phyloP scores from a whole-genome alignment of 2,888 invertebrate species.

The Sepiola atlantica region DNA sequence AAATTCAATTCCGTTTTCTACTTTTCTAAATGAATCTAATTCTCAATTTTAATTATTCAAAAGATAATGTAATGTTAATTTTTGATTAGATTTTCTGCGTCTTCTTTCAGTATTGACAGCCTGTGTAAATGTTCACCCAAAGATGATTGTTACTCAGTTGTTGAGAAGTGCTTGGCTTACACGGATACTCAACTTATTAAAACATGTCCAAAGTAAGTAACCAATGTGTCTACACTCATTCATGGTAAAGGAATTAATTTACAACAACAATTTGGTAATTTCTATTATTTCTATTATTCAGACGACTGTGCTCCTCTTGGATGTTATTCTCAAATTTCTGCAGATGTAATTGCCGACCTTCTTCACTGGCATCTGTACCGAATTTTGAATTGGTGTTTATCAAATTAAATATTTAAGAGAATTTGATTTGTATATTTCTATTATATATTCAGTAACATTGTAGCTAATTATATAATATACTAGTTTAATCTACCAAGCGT shows the following conservation, averaged over 20 bases:
- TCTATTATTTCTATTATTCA: too few relatives aligned
- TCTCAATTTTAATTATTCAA: not conserved
- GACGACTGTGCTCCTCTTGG: too few relatives aligned
- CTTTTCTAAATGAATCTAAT: not conserved
- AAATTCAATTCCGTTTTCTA: too few relatives aligned
- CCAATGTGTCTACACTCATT: not conserved
- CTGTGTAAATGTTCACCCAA: not conserved
- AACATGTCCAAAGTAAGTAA: constrained; percentile 34
- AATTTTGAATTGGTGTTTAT: not conserved
- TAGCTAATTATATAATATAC: too few relatives aligned
- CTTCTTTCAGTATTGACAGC: not conserved
- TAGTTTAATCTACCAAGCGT: too few relatives aligned
- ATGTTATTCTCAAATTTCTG: not conserved
- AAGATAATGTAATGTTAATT: not conserved
- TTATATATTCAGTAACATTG: too few relatives aligned
- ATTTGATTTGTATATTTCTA: too few relatives aligned
- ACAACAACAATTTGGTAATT: not conserved
- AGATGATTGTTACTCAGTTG: not conserved
- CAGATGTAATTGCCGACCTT: not conserved
- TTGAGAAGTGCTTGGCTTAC: constrained; percentile 37
- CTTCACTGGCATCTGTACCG: not conserved
- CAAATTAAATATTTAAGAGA: too few relatives aligned
- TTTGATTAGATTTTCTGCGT: not conserved
- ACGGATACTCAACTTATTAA: constrained; percentile 9
- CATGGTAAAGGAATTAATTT: not conserved